A percentile compares a stretch with the other conserved stretches of the same genome.
These are phyloP conservation scores for Danio jaintianensis DNA, from an alignment of 2,797 vertebrate genomes.

Conservation along the genomic window DNA sequence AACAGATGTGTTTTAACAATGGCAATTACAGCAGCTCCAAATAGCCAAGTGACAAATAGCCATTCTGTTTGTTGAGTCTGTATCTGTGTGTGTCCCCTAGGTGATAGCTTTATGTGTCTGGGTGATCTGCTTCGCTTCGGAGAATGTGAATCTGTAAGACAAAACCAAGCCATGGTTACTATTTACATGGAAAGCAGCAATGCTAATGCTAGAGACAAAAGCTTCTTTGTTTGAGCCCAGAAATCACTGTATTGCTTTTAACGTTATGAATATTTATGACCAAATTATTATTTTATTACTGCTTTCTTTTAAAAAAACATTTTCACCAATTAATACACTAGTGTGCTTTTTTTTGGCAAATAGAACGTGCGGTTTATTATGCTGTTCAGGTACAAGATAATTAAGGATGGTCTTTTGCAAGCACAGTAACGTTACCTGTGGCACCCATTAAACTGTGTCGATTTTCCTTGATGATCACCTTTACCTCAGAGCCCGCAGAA, in stretches of 20 bases:
- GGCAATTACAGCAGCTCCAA: conserved; percentile 17
- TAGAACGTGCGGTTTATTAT: not conserved
- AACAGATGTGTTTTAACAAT: conserved; percentile 44
- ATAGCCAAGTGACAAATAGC: conserved; percentile 42
- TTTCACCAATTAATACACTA: conserved; percentile 28
- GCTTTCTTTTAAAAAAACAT: not conserved
- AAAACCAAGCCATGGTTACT: conserved; percentile 32
- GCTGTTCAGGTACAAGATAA: conserved; percentile 14
- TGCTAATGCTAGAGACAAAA: conserved; percentile 30
- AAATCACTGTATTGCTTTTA: conserved; percentile 26
- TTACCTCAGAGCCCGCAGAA: conserved; percentile 76
- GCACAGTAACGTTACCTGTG: conserved; percentile 53
- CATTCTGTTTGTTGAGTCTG: conserved; percentile 37
- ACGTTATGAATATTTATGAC: conserved; percentile 28
- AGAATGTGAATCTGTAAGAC: conserved; percentile 44
- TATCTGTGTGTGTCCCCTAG: conserved; percentile 40
- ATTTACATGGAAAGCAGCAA: conserved; percentile 48
- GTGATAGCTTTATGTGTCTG: conserved; percentile 46
- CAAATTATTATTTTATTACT: not conserved
- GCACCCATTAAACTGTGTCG: conserved; percentile 76
- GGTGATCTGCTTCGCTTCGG: conserved; percentile 38
- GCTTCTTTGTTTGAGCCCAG: conserved; percentile 16
- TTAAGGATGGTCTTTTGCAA: conserved; percentile 24
- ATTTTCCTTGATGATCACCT: conserved; percentile 81
- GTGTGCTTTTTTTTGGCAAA: not conserved